Conservation (phyloP, 2,888 invertebrate genomes). For the Arge pagana region DNA sequence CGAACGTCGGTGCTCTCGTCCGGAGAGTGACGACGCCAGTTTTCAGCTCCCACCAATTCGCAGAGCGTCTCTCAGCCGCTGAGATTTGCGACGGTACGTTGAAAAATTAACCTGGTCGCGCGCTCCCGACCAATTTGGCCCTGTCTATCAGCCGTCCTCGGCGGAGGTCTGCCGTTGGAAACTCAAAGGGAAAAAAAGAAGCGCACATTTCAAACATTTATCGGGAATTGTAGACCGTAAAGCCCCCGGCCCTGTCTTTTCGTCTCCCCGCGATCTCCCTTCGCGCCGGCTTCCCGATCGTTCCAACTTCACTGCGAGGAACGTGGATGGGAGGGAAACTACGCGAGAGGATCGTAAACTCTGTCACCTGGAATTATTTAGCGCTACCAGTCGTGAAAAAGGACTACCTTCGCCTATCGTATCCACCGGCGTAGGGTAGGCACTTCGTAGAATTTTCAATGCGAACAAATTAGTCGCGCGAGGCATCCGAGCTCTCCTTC, state of each 20-base stretch:
- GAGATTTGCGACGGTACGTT: constrained; percentile 27
- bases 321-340: no score
- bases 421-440: background rate
- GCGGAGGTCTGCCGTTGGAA: no score
- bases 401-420: background rate
- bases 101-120: constrained; percentile 43
- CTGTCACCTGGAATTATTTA: constrained; percentile 14
- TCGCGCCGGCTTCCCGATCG: background rate
- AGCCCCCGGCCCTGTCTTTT: no score
- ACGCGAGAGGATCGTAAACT: background rate
- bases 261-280: constrained; percentile 3
- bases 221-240: constrained; percentile 9
- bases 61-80: background rate
- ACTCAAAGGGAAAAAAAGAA: background rate
- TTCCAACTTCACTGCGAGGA: no score
- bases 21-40: background rate
- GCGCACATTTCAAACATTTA: constrained; percentile 6
- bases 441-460: no score
- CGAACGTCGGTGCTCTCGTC: no score
- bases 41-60: background rate
- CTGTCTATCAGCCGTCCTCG: constrained; percentile 8
- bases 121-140: constrained; percentile 7
- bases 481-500: no score
- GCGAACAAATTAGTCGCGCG: background rate
- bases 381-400: background rate